Evolutionary conservation across 2,797 vertebrate species (phyloP).

Genomic region (Perodicticus potto): DNA sequence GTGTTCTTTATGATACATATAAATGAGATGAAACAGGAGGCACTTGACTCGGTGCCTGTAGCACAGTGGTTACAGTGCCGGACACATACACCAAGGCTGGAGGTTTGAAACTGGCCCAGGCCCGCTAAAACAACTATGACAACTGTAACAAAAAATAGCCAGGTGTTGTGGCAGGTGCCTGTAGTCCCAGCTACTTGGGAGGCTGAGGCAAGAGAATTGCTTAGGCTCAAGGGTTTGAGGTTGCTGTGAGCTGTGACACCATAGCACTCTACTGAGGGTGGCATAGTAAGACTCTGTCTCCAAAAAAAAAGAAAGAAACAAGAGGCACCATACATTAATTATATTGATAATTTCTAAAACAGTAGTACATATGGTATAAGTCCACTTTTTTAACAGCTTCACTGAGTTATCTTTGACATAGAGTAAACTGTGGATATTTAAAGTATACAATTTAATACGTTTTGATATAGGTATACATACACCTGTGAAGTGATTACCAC

Average conservation of each 20-base stretch:
- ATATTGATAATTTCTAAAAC: neutral
- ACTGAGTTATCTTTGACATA: neutral
- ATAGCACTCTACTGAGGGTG: too few species aligned
- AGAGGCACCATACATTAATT: neutral
- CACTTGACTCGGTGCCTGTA: neutral
- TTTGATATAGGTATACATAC: neutral
- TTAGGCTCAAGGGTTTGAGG: too few species aligned
- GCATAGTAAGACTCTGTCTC: too few species aligned
- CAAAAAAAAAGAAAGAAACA: neutral
- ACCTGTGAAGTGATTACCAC: neutral
- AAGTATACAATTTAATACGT: neutral
- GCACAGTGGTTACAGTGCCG: too few species aligned
- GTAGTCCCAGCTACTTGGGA: too few species aligned
- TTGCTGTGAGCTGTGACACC: too few species aligned
- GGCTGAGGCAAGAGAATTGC: too few species aligned
- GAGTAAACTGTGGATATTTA: neutral
- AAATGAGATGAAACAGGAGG: neutral
- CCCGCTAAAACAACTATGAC: too few species aligned
- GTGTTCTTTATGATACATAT: neutral
- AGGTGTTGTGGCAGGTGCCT: too few species aligned
- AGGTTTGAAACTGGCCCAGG: too few species aligned
- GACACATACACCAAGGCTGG: too few species aligned
- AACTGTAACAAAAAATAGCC: too few species aligned
- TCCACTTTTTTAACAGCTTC: neutral
- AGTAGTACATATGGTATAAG: neutral